Base-by-base conservation (phyloP, 2,797 vertebrate species). In the Octomys mimax region DNA sequence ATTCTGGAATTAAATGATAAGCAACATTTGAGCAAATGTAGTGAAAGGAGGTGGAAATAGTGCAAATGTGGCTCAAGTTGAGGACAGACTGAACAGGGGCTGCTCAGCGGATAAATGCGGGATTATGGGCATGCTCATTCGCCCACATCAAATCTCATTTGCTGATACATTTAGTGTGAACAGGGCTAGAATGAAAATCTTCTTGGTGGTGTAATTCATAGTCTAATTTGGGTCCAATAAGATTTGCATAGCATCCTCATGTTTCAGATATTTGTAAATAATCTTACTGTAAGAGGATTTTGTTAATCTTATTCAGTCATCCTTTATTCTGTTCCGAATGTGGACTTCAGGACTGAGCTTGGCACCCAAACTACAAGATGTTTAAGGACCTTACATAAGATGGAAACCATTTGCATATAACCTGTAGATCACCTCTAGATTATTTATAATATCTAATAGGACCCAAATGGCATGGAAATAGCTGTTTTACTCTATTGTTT, bases 201-300 rank as follows among this genome's bases (percentile, higher is more conserved):
- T 62, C 10, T 62, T 22, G 10, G 64, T 54, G 33, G 57, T 28
- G 11, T 9, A 54, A 75, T 70, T 70, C 33, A 36, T 73, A 77
- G 11, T 31, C 10, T 22, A 10, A 73, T 71, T 26, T 42, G 9
- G 12, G 71, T 42, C 71, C 21, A 49, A 61, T 36, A 66, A 85
- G 6, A 1, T 87, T 59, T 42, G 4, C 2, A 59, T 52, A 61
- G 59, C 12, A 90, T 57, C 9, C n/a, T 73, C 26, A 68, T 57
- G 75, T 77, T 94, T 57, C 33, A 80, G 7, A 77, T 16, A 36
- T 66, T 81, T 81, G 24, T 68, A 93, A 54, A 82, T 81, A 71
- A 66, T 39, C 3, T 33, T 84, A 31, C 14, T 61, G 46, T 81
- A 86, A 39, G 52, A 16, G 68, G 31, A 81, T 31, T 68, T 26